A percentile compares a stretch with the other conserved stretches of the same genome.
phyloP scores from a whole-genome alignment of 2,797 vertebrate species.

The Chrysocyon brachyurus region DNA sequence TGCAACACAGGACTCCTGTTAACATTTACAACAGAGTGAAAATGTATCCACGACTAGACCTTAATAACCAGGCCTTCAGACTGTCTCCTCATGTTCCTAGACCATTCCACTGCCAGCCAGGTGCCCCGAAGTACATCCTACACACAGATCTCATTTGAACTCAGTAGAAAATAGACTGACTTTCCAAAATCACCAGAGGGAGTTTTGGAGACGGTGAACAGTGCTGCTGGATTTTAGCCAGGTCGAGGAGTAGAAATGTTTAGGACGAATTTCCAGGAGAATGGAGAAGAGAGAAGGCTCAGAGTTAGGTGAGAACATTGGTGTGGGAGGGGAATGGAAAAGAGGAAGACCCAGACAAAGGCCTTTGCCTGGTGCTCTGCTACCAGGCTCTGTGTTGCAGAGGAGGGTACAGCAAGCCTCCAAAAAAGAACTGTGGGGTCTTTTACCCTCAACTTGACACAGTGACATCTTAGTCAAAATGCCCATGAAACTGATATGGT shows the following conservation, averaged over 20 bases:
- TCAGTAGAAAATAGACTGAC: background rate
- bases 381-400: background rate
- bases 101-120: background rate
- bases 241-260: background rate
- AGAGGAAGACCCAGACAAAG: constrained; percentile 16
- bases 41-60: background rate
- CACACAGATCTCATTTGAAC: background rate
- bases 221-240: constrained; percentile 21
- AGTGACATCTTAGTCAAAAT: constrained; percentile 16
- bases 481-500: background rate
- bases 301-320: background rate
- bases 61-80: background rate
- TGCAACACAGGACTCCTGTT: background rate
- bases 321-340: background rate
- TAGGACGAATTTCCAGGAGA: background rate
- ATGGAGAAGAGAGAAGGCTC: background rate
- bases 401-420: background rate
- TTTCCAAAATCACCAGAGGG: background rate
- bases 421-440: background rate
- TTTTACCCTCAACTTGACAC: background rate
- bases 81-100: background rate
- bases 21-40: constrained; percentile 24
- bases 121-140: background rate
- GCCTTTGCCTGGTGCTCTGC: background rate
- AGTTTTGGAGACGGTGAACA: background rate